Conservation (phyloP, 2,113 vertebrate genomes). For the Brienomyrus brachyistius region DNA sequence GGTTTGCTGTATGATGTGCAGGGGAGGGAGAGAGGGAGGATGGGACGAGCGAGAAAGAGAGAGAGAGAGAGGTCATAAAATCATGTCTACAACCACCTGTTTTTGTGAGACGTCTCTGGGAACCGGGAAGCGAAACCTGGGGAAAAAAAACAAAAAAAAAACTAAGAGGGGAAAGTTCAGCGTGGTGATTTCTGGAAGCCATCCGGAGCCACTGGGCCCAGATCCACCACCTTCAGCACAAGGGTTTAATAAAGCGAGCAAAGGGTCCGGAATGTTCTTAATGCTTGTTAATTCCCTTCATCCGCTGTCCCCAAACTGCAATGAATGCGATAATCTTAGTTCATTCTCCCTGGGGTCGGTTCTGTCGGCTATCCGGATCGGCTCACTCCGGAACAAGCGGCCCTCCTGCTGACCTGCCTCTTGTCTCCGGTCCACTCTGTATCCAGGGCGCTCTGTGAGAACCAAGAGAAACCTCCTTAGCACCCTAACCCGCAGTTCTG, state of each 20-base stretch:
- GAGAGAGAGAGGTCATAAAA: background rate
- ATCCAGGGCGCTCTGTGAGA: background rate
- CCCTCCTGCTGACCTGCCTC: slow-evolving; percentile 5
- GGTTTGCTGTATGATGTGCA: background rate
- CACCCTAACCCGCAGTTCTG: background rate
- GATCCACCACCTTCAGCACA: background rate
- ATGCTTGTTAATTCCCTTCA: background rate
- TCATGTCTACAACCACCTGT: slow-evolving; percentile 12
- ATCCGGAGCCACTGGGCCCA: background rate
- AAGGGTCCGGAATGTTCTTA: slow-evolving; percentile 9
- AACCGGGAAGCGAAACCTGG: background rate
- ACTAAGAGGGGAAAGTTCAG: background rate
- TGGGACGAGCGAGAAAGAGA: background rate
- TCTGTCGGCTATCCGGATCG: background rate
- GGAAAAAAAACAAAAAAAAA: no score
- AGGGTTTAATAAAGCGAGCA: background rate
- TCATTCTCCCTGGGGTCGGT: background rate
- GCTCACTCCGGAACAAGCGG: background rate
- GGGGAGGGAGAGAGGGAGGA: background rate
- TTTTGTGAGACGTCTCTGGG: slow-evolving; percentile 7
- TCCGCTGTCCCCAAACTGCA: background rate
- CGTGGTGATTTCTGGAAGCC: background rate
- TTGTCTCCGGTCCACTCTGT: background rate
- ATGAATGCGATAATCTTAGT: background rate
- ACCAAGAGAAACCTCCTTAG: background rate